Percentiles rank a stretch among this genome's conserved stretches.
These are phyloP conservation scores for Drosophila tanythrix DNA, from an alignment of 2,888 invertebrate species.

Conservation along the genomic window DNA sequence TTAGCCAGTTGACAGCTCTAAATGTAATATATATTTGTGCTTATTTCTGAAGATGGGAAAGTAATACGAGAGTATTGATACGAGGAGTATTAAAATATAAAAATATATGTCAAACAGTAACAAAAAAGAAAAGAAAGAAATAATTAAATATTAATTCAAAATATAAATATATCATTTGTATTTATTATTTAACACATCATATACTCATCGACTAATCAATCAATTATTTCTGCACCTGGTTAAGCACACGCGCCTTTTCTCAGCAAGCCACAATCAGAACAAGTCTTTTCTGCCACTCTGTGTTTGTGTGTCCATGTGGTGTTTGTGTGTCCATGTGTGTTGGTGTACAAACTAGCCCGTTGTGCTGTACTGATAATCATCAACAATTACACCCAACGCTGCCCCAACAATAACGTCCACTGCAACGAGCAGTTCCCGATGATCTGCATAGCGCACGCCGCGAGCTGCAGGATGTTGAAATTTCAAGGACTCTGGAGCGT, in stretches of 20 bases:
- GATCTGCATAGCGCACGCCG: conserved; percentile 91
- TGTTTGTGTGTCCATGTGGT: conserved; percentile 39
- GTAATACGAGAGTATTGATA: not conserved
- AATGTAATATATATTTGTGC: not conserved
- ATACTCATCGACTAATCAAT: not conserved
- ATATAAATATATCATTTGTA: not conserved
- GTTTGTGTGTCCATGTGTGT: conserved; percentile 36
- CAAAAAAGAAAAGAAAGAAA: not conserved
- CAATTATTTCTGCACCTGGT: conserved; percentile 27
- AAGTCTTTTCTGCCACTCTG: conserved; percentile 29
- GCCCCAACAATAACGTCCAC: conserved; percentile 40
- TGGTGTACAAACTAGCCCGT: conserved; percentile 42
- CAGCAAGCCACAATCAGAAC: conserved; percentile 32
- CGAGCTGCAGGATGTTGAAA: conserved; percentile 89
- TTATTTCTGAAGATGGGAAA: not conserved
- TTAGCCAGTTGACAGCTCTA: not conserved
- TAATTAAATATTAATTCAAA: not conserved
- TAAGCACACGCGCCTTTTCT: conserved; percentile 50
- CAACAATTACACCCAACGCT: conserved; percentile 66
- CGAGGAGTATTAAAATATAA: no score
- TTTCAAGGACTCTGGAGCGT: conserved; percentile 90
- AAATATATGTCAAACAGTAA: not conserved
- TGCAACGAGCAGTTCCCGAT: conserved; percentile 87
- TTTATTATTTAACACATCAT: not conserved
- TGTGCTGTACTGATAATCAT: conserved; percentile 66